phyloP scores from a whole-genome alignment of 2,888 invertebrate genomes.

The Chloroclysta siterata region DNA sequence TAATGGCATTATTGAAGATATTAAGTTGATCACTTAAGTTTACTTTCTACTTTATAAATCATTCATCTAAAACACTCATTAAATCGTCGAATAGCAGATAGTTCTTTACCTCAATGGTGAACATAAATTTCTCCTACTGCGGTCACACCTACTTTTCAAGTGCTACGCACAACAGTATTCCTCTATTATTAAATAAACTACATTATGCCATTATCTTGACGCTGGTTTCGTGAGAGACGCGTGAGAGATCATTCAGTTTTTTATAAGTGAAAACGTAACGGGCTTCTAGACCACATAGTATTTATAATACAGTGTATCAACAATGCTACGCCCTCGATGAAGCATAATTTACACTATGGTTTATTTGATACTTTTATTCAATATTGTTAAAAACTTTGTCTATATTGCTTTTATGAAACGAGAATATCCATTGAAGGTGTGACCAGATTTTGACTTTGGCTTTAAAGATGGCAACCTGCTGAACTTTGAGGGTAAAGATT shows the following conservation, averaged over 20 bases:
- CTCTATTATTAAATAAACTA: slow-evolving; percentile 28
- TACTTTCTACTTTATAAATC: neutral
- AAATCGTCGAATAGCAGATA: neutral
- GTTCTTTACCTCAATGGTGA: neutral
- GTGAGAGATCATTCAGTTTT: slow-evolving; percentile 37
- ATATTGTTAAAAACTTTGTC: neutral
- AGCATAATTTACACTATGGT: neutral
- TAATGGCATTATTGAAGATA: neutral
- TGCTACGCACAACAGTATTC: slow-evolving; percentile 18
- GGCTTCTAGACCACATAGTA: slow-evolving; percentile 11
- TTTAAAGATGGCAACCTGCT: too few relatives aligned
- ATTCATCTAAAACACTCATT: neutral
- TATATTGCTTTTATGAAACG: neutral
- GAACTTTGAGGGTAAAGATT: too few relatives aligned
- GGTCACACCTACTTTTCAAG: slow-evolving; percentile 20
- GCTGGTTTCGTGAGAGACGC: slow-evolving; percentile 44
- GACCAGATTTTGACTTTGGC: neutral
- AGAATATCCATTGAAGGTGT: neutral
- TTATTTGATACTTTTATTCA: neutral
- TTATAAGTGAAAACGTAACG: slow-evolving; percentile 40
- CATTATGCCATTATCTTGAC: slow-evolving; percentile 33
- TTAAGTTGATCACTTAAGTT: neutral
- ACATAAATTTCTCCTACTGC: slow-evolving; percentile 24
- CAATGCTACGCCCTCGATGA: neutral
- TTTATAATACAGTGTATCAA: slow-evolving; percentile 8